These are phyloP conservation scores for Nannoperca obscura DNA, from an alignment of 2,797 vertebrate genomes.

Conservation along the genomic window DNA sequence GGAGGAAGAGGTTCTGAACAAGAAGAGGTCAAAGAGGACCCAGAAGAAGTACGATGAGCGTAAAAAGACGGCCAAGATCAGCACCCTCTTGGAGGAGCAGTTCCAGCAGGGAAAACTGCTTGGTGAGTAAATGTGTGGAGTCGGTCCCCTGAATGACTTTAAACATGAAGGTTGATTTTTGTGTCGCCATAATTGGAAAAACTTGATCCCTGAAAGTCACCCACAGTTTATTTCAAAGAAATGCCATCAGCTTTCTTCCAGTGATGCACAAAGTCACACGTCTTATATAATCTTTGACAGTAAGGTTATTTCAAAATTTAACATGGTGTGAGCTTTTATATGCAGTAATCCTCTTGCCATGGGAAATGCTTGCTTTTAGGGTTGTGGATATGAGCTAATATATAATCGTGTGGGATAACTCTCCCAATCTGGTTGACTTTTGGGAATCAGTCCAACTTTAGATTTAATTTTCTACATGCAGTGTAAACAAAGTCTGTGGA, in stretches of 20 bases:
- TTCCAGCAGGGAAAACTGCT: slow-evolving; percentile 98
- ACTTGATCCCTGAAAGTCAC: not conserved
- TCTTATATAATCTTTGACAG: not conserved
- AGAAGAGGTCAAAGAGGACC: slow-evolving; percentile 97
- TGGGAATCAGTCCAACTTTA: not conserved
- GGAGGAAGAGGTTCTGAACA: slow-evolving; percentile 97
- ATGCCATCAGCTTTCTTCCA: too few species aligned
- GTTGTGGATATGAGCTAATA: not conserved
- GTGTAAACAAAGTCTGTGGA: not conserved
- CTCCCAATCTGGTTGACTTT: not conserved
- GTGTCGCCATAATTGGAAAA: not conserved
- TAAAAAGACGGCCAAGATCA: slow-evolving; percentile 95
- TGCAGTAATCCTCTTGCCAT: not conserved
- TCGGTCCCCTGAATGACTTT: not conserved
- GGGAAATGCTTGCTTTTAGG: not conserved
- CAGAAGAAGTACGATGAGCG: slow-evolving; percentile 98
- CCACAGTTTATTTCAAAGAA: too few species aligned
- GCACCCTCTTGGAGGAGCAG: slow-evolving; percentile 94
- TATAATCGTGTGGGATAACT: not conserved
- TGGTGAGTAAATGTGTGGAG: slow-evolving; percentile 83
- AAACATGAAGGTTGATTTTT: not conserved
- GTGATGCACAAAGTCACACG: not conserved
- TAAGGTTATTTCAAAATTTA: not conserved
- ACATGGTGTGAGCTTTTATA: not conserved
- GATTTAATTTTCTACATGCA: not conserved